phyloP scores from a whole-genome alignment of 2,113 vertebrate genomes.

The Centropristis striata region DNA sequence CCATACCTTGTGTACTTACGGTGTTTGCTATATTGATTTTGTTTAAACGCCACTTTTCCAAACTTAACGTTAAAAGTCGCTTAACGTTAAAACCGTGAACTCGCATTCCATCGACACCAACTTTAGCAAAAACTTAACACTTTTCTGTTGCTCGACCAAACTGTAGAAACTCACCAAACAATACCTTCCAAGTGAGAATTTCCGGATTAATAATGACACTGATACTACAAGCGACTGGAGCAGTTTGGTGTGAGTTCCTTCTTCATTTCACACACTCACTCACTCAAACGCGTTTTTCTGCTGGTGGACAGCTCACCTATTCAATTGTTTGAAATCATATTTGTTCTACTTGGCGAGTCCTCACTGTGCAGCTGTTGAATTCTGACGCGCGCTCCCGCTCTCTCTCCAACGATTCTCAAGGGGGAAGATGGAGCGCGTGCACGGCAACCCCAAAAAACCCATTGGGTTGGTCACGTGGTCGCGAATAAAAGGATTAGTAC shows the following conservation, averaged over 20 bases:
- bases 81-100: constrained; percentile 11
- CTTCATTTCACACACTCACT: constrained; percentile 34
- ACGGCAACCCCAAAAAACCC: constrained; percentile 37
- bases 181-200: constrained; percentile 75
- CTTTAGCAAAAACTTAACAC: constrained; percentile 12
- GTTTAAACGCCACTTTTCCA: neutral
- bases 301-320: constrained; percentile 66
- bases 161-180: constrained; percentile 82
- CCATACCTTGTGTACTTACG: neutral
- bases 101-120: neutral
- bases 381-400: constrained; percentile 69
- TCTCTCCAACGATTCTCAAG: constrained; percentile 20
- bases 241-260: constrained; percentile 19
- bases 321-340: constrained; percentile 76
- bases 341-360: constrained; percentile 76
- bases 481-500: neutral
- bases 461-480: constrained; percentile 72
- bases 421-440: constrained; percentile 79
- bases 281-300: neutral
- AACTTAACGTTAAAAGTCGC: neutral
- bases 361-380: constrained; percentile 87
- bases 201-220: constrained; percentile 71
- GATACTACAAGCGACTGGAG: constrained; percentile 25
- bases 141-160: constrained; percentile 39
- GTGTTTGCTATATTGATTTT: neutral